These are phyloP conservation scores for Bolinopsis microptera DNA, from an alignment of 37 sponge, comb jelly and placozoan species.

Conservation along the genomic window DNA sequence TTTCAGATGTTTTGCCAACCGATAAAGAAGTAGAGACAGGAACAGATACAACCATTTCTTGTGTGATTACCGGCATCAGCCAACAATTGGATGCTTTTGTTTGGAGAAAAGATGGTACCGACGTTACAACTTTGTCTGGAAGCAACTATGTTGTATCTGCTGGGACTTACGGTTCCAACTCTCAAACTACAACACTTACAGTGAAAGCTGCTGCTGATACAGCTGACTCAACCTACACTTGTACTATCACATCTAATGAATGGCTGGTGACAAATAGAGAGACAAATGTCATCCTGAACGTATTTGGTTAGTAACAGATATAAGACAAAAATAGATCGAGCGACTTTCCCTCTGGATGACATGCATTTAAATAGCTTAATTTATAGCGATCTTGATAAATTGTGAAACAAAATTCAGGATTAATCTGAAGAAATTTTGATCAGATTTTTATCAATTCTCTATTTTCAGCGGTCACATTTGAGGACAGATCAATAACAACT, in stretches of 20 bases:
- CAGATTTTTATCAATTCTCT: not conserved
- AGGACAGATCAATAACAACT: not conserved
- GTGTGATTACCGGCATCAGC: not conserved
- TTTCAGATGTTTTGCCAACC: not conserved
- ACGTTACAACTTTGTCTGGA: not conserved
- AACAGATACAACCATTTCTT: not conserved
- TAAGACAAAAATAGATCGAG: too few relatives aligned
- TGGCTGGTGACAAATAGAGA: not conserved
- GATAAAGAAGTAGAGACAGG: not conserved
- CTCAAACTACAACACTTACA: not conserved
- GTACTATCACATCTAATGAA: not conserved
- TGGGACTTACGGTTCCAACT: not conserved
- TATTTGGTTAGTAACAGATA: constrained; percentile 8
- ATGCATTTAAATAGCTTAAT: too few relatives aligned
- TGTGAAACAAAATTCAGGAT: too few relatives aligned
- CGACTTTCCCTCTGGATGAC: too few relatives aligned
- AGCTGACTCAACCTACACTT: not conserved
- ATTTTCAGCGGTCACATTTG: not conserved
- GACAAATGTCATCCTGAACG: not conserved
- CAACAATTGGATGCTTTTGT: not conserved
- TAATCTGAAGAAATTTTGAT: too few relatives aligned
- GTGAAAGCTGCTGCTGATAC: not conserved
- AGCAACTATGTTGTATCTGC: not conserved
- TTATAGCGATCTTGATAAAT: too few relatives aligned
- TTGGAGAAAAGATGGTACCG: not conserved